A percentile compares a stretch with the other conserved stretches of the same genome.
Evolutionary conservation across 1,140 invertebrate genomes (phyloP).

Genomic region (Vanessa atalanta): DNA sequence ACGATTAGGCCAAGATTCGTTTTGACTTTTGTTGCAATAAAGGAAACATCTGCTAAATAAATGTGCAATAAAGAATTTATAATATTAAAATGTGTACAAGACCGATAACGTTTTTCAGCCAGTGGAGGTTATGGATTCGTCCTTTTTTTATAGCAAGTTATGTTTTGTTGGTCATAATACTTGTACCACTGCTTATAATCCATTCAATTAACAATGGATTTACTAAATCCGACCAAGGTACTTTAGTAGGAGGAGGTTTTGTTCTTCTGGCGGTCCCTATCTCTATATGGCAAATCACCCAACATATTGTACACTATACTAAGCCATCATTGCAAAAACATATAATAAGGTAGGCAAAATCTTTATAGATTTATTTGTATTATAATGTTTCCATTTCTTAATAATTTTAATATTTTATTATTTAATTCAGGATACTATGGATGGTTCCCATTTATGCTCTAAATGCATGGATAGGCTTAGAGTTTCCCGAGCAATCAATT

Average conservation of each 20-base stretch:
- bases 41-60: slow-evolving; percentile 20
- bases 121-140: slow-evolving; percentile 94
- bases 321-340: slow-evolving; percentile 96
- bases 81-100: slow-evolving; percentile 63
- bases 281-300: slow-evolving; percentile 96
- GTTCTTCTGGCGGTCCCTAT: slow-evolving; percentile 94
- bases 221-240: slow-evolving; percentile 87
- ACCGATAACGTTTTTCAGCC: slow-evolving; percentile 80
- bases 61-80: slow-evolving; percentile 22
- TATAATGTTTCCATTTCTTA: background rate
- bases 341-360: slow-evolving; percentile 89
- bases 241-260: slow-evolving; percentile 93
- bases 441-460: slow-evolving; percentile 98
- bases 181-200: slow-evolving; percentile 90
- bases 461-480: slow-evolving; percentile 93
- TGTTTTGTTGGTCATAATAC: slow-evolving; percentile 88
- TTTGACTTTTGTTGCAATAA: slow-evolving; percentile 8
- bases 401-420: slow-evolving; percentile 2
- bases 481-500: slow-evolving; percentile 91
- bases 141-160: slow-evolving; percentile 91
- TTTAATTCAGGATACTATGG: slow-evolving; percentile 89
- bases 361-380: background rate
- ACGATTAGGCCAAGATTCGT: background rate
- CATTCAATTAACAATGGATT: slow-evolving; percentile 86
- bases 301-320: slow-evolving; percentile 96